Evolutionary conservation across 2,888 invertebrate species (phyloP).

Genomic region (Agrochola macilenta): DNA sequence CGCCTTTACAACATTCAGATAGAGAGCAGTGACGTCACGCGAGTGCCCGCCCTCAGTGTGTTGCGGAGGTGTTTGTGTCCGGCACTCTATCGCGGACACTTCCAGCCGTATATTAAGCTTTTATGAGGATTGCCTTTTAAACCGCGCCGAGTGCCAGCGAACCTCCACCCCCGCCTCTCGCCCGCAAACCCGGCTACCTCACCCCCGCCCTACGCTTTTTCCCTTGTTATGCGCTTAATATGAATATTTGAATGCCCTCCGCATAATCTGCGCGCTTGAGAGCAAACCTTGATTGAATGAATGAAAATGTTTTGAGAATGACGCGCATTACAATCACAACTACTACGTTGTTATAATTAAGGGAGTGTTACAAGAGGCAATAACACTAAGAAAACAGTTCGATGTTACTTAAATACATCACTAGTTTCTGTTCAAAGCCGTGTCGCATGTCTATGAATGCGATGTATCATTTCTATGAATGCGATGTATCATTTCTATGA

Average conservation of each 20-base stretch:
- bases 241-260: constrained; percentile 67
- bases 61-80: constrained; percentile 37
- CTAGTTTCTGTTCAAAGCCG: background rate
- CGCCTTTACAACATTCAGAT: constrained; percentile 23
- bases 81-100: constrained; percentile 56
- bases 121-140: constrained; percentile 73
- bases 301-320: constrained; percentile 14
- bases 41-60: constrained; percentile 1
- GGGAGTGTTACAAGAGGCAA: background rate
- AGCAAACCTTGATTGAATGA: constrained; percentile 51
- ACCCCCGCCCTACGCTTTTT: constrained; percentile 52
- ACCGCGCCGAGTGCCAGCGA: constrained; percentile 49
- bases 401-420: background rate
- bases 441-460: background rate
- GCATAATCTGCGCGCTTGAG: constrained; percentile 50
- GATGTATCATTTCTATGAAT: background rate
- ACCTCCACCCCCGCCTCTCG: background rate
- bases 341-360: background rate
- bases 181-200: constrained; percentile 2
- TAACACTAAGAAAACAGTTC: background rate
- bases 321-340: background rate
- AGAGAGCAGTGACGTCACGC: constrained; percentile 42
- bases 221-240: constrained; percentile 64
- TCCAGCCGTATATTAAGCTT: constrained; percentile 68
- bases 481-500: background rate